A percentile compares a stretch with the other conserved stretches of the same genome.
These are phyloP conservation scores for Deilephila porcellus DNA, from an alignment of 2,888 invertebrate species.

Conservation along the genomic window DNA sequence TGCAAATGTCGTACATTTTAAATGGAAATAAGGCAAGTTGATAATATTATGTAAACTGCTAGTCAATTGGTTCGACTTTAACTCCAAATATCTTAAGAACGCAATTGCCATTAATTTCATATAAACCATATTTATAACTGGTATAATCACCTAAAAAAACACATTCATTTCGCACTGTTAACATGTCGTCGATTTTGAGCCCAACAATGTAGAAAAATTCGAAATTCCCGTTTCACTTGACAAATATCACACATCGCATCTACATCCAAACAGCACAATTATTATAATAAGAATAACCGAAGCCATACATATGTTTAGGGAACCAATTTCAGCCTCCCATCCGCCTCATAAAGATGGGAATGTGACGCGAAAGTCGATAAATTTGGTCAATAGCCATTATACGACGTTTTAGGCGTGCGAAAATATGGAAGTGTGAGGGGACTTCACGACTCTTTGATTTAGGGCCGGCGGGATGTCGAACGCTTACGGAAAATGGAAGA, in stretches of 20 bases:
- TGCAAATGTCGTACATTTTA: too few species aligned
- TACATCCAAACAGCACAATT: conserved; percentile 56
- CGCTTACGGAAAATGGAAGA: conserved; percentile 9
- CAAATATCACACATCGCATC: not conserved
- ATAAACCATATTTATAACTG: too few species aligned
- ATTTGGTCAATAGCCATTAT: conserved; percentile 83
- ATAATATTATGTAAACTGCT: not conserved
- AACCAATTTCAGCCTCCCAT: conserved; percentile 64
- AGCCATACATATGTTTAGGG: conserved; percentile 62
- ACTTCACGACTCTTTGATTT: conserved; percentile 80
- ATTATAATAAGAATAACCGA: conserved; percentile 56
- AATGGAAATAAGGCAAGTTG: too few species aligned
- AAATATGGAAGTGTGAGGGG: conserved; percentile 79
- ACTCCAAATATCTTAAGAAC: too few species aligned
- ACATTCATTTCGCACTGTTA: too few species aligned
- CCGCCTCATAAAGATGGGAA: conserved; percentile 77
- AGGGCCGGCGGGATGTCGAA: conserved; percentile 48
- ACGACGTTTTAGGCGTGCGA: conserved; percentile 79
- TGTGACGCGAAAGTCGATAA: conserved; percentile 81
- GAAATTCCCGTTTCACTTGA: too few species aligned
- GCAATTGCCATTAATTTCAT: too few species aligned
- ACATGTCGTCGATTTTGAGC: too few species aligned
- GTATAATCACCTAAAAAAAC: too few species aligned
- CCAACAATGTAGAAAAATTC: too few species aligned
- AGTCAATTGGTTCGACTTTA: too few species aligned